These are phyloP conservation scores for Miichthys miiuy DNA, from an alignment of 2,797 vertebrate genomes.

Conservation along the genomic window DNA sequence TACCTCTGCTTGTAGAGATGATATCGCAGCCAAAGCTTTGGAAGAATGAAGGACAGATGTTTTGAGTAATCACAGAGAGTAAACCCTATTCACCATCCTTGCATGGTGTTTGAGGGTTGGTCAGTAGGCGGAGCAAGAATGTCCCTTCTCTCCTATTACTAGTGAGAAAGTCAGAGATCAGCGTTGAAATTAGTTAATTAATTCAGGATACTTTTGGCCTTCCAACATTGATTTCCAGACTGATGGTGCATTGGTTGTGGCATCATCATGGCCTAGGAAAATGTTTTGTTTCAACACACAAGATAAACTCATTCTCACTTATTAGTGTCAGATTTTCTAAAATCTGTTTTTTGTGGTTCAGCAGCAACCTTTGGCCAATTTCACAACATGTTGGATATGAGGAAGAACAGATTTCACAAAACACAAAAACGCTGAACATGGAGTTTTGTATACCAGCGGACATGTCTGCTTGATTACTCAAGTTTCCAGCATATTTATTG, in stretches of 20 bases:
- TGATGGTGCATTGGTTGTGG: too few relatives aligned
- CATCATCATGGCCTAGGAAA: background rate
- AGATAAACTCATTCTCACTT: background rate
- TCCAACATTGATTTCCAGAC: background rate
- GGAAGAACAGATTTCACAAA: conserved; percentile 57
- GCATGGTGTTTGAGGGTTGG: background rate
- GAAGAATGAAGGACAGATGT: background rate
- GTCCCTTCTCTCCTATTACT: background rate
- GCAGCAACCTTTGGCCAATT: conserved; percentile 7
- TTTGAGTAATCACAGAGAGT: background rate
- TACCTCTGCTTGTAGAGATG: conserved; percentile 45
- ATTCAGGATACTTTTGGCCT: background rate
- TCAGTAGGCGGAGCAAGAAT: conserved; percentile 35
- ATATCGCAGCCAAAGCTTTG: background rate
- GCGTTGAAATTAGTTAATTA: background rate
- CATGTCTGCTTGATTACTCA: background rate
- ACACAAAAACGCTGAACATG: conserved; percentile 50
- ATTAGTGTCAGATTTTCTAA: background rate
- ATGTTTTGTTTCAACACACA: background rate
- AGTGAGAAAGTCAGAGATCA: background rate
- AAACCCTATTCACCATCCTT: background rate
- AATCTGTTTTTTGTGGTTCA: background rate
- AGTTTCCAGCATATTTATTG: background rate
- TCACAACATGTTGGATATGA: conserved; percentile 32
- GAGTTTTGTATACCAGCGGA: conserved; percentile 22